Base-by-base conservation (phyloP, 2,888 invertebrate species). In the Limnephilus auricula region DNA sequence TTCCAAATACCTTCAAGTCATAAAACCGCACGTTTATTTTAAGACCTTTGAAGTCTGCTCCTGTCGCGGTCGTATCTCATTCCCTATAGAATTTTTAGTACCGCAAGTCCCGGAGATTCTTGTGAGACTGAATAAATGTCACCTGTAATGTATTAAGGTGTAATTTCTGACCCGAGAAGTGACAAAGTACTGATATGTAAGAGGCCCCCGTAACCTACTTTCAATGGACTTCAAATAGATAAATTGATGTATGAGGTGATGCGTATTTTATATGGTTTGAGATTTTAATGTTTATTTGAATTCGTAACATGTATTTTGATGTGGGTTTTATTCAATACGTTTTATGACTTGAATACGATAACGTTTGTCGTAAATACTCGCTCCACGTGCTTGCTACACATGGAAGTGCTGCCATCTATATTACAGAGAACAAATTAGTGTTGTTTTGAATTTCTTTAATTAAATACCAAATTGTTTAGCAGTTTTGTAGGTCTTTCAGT, bases 1-100 rank as follows among this genome's bases (percentile, higher is more conserved):
- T 87, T 87, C 78, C 65, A 65, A 79, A 89, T 89, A 40, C 79
- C 45, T 89, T 34, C 89, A 37, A 89, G 30, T 34, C 87, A 65
- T 87, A 87, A 87, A 87, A 87, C 65, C 65, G 25, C 30, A n/a
- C 87, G 65, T 50, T 87, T 87, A 87, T 87, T 87, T 40, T 50
- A 65, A 34, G 65, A 18, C 87, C 32, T 31, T 87, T 31, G 87
- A 65, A 85, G 45, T 40, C 40, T 30, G 30, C 32, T 31, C 13
- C 85, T 80, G 80, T 80, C 80, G 80, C 32, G 13, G 40, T 13
- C 45, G n/a, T 37, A 32, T 45, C 85, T 85, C 37, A 40, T 85
- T 85, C 85, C 34, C 37, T 30, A 40, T 45, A 34, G 85, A 30
- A 85, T 40, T 85, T 40, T 85, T 40, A n/a, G 37, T 85, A 85